Percentiles rank a stretch among this genome's conserved stretches.
Conservation (phyloP, 2,113 vertebrate species). For the Scortum barcoo region DNA sequence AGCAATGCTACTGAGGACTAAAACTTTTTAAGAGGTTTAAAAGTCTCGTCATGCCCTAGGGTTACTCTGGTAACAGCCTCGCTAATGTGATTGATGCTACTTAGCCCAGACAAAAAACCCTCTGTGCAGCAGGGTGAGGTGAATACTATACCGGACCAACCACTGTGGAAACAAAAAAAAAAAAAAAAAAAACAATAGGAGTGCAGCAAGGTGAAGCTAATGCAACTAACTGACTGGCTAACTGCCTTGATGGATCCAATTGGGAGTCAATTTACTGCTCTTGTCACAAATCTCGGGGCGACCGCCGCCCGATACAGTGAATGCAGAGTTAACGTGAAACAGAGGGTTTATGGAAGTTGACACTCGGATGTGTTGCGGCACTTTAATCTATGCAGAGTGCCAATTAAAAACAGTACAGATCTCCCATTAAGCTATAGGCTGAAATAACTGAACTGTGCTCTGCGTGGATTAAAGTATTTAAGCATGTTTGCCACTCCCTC, state of each 20-base stretch:
- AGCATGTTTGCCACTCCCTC: background rate
- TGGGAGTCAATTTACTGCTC: constrained; percentile 30
- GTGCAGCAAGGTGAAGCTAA: constrained; percentile 49
- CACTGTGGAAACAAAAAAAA: constrained; percentile 19
- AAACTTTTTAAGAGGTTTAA: constrained; percentile 10
- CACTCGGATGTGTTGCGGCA: background rate
- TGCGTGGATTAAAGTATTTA: constrained; percentile 15
- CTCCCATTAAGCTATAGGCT: constrained; percentile 6
- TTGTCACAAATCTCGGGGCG: constrained; percentile 26
- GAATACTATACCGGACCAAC: background rate
- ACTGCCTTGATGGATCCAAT: constrained; percentile 37
- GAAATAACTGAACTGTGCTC: constrained; percentile 11
- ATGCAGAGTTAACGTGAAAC: constrained; percentile 15
- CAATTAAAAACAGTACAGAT: constrained; percentile 32
- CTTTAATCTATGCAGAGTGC: constrained; percentile 9
- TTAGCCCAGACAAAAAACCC: constrained; percentile 23
- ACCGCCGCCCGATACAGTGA: background rate
- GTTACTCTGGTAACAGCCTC: constrained; percentile 25
- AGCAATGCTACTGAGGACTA: constrained; percentile 1
- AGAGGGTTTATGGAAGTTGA: constrained; percentile 8
- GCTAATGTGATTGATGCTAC: constrained; percentile 37
- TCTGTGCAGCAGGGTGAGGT: constrained; percentile 8
- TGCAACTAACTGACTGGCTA: constrained; percentile 41
- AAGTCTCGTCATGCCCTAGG: constrained; percentile 15
- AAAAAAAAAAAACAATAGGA: constrained; percentile 13